Conservation (phyloP, 2,113 vertebrate species). For the Rhinopomastus cyanomelas region DNA sequence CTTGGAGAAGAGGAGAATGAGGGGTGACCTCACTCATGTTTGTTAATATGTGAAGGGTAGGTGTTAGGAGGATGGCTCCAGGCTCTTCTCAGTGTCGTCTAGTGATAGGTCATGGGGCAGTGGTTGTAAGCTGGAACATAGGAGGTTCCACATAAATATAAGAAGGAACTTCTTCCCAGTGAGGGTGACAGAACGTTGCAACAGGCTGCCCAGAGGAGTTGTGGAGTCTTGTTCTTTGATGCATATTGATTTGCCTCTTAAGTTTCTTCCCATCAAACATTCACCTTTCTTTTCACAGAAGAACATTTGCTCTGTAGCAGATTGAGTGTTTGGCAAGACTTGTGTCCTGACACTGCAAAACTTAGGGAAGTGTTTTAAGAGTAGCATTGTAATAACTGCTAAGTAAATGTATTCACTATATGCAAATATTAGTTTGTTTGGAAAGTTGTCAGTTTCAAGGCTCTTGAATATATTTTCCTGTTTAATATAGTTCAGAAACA, state of each 20-base stretch:
- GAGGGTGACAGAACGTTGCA: too few species aligned
- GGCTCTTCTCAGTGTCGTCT: too few species aligned
- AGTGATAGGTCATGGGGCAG: too few species aligned
- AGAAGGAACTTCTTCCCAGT: too few species aligned
- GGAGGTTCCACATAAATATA: too few species aligned
- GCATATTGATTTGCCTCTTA: not conserved
- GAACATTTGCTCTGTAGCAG: not conserved
- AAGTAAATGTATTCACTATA: not conserved
- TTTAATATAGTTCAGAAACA: not conserved
- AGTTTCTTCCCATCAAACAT: not conserved
- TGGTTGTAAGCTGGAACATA: too few species aligned
- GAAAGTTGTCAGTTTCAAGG: not conserved
- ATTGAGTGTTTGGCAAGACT: not conserved
- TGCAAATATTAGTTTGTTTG: not conserved
- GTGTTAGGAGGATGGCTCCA: too few species aligned
- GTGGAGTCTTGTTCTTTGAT: too few species aligned
- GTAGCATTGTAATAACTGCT: not conserved
- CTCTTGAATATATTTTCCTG: not conserved
- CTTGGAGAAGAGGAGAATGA: too few species aligned
- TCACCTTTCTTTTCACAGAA: not conserved
- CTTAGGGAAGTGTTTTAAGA: not conserved
- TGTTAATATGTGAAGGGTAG: too few species aligned
- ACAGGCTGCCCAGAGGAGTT: too few species aligned
- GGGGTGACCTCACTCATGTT: too few species aligned
- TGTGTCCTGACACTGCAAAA: not conserved